A percentile compares a stretch with the other conserved stretches of the same genome.
Conservation (phyloP, 2,797 vertebrate genomes). For the Hipposideros larvatus region DNA sequence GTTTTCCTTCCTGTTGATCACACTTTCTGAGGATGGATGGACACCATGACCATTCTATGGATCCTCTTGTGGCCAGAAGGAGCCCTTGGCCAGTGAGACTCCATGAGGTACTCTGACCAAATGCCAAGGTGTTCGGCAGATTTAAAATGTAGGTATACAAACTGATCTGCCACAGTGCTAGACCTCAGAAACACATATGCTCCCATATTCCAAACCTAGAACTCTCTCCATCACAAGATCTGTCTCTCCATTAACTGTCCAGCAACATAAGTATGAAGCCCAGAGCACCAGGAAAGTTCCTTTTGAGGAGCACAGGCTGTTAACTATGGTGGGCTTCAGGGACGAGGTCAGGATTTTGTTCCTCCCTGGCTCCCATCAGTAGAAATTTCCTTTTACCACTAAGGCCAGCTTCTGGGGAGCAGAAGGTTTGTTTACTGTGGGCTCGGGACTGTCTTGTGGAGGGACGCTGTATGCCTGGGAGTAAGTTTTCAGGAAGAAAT, state of each 20-base stretch:
- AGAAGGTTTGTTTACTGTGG: slow-evolving; percentile 80
- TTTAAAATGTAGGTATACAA: slow-evolving; percentile 30
- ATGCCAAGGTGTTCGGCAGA: slow-evolving; percentile 78
- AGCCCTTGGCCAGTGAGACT: slow-evolving; percentile 72
- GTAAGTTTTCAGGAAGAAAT: slow-evolving; percentile 66
- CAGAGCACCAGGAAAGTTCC: slow-evolving; percentile 71
- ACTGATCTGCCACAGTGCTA: background rate
- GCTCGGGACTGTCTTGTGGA: slow-evolving; percentile 61
- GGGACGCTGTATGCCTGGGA: slow-evolving; percentile 48
- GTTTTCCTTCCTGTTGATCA: background rate
- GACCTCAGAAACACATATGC: background rate
- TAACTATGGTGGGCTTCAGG: slow-evolving; percentile 84
- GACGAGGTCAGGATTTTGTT: slow-evolving; percentile 88
- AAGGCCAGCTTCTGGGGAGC: slow-evolving; percentile 87
- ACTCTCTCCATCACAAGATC: slow-evolving; percentile 47
- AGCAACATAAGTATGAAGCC: slow-evolving; percentile 68
- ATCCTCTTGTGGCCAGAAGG: slow-evolving; percentile 73
- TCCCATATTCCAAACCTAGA: background rate
- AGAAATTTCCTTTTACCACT: slow-evolving; percentile 86
- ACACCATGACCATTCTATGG: slow-evolving; percentile 51
- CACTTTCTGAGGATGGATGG: background rate
- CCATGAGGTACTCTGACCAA: slow-evolving; percentile 61
- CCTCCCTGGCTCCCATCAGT: slow-evolving; percentile 87
- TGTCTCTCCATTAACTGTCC: slow-evolving; percentile 66
- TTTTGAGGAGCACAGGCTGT: slow-evolving; percentile 57